These are phyloP conservation scores for Siderastrea radians DNA, from an alignment of 92 coral and sea anemone species.

Conservation along the genomic window DNA sequence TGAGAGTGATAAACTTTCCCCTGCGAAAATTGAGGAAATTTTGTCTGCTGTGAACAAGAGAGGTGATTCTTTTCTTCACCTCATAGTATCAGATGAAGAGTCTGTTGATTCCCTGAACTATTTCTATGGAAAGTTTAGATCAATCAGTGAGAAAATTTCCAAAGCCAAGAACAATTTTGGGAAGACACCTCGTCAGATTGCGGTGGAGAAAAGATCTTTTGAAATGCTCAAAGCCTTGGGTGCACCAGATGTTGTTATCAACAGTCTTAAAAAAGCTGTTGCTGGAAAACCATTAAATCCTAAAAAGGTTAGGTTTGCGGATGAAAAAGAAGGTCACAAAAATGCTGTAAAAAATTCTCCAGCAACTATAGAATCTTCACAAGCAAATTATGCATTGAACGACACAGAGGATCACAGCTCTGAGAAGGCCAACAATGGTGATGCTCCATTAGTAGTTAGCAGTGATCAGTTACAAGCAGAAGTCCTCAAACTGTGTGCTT, in stretches of 20 bases:
- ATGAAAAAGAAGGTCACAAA: background rate
- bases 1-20: background rate
- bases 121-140: constrained; percentile 1
- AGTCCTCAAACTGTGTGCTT: background rate
- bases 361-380: background rate
- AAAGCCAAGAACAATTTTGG: constrained; percentile 33
- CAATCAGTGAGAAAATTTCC: constrained; percentile 20
- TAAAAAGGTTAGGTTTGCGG: background rate
- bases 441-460: background rate
- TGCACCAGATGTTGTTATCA: constrained; percentile 40
- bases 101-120: constrained; percentile 1
- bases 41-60: constrained; percentile 27
- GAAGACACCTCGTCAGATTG: constrained; percentile 47
- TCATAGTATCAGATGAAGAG: constrained; percentile 23
- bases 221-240: constrained; percentile 30
- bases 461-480: background rate
- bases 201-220: constrained; percentile 40
- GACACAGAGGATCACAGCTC: background rate
- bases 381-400: background rate
- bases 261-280: constrained; percentile 37
- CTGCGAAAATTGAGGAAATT: constrained; percentile 7
- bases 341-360: background rate
- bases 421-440: background rate
- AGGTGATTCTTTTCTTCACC: constrained; percentile 43
- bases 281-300: background rate